These are phyloP conservation scores for Oscarella lobularis DNA, from an alignment of 37 sponge, comb jelly and placozoan species.

Conservation along the genomic window DNA sequence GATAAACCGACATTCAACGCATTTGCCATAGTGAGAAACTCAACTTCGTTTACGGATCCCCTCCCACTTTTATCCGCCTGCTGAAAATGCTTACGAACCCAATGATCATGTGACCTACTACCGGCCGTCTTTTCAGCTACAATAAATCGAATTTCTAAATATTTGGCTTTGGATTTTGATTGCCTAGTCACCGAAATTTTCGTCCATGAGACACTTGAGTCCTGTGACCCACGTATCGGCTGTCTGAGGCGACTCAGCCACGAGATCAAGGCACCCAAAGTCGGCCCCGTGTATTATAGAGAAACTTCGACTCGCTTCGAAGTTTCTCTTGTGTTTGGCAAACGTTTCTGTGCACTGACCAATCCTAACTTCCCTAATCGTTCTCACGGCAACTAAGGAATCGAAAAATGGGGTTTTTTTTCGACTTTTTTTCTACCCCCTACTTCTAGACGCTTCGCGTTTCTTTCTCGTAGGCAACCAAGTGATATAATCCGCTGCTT, in stretches of 20 bases:
- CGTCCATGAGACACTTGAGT: not conserved
- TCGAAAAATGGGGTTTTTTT: too few relatives aligned
- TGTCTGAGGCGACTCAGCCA: not conserved
- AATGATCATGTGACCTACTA: too few relatives aligned
- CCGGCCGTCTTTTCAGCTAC: too few relatives aligned
- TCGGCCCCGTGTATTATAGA: not conserved
- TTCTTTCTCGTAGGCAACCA: conserved; percentile 34
- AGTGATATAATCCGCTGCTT: conserved; percentile 14
- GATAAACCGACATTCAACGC: not conserved
- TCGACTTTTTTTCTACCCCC: too few relatives aligned
- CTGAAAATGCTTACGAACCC: not conserved
- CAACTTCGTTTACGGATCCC: not conserved
- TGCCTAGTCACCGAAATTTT: too few relatives aligned
- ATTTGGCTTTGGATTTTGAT: too few relatives aligned
- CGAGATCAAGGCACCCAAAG: not conserved
- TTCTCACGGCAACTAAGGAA: too few relatives aligned
- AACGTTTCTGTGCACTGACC: too few relatives aligned
- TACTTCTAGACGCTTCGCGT: conserved; percentile 24
- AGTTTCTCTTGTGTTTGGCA: too few relatives aligned
- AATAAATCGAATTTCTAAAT: too few relatives aligned
- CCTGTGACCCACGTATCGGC: not conserved
- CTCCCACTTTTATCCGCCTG: not conserved
- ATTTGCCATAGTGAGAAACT: not conserved
- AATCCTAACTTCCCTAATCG: too few relatives aligned
- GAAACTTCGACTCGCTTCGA: too few relatives aligned